Conservation (phyloP, 1,140 invertebrate species). For the Ceratina australensis region DNA sequence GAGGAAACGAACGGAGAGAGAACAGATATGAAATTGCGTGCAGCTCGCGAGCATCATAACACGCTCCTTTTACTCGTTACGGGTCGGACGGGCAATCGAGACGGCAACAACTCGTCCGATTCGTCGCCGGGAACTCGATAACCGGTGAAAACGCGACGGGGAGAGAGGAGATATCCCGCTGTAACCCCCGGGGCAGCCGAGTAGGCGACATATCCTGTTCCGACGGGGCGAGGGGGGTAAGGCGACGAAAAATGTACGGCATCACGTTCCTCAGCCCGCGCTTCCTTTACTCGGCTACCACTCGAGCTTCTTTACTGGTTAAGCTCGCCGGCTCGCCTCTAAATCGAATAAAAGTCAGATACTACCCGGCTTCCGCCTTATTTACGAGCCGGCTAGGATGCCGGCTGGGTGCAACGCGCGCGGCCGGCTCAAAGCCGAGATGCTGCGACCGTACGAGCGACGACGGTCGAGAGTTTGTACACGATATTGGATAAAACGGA, state of each 20-base stretch:
- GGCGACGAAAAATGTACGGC: constrained; percentile 40
- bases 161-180: not conserved
- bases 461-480: constrained; percentile 2
- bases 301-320: constrained; percentile 45
- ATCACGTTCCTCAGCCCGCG: constrained; percentile 29
- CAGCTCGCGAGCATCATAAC: constrained; percentile 40
- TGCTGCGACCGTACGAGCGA: not conserved
- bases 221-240: not conserved
- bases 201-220: not conserved
- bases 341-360: constrained; percentile 73
- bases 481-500: constrained; percentile 33
- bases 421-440: not conserved
- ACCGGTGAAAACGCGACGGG: constrained; percentile 27
- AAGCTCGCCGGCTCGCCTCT: constrained; percentile 56
- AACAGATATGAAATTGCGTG: constrained; percentile 36
- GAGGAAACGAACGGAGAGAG: not conserved
- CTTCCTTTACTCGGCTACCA: constrained; percentile 38
- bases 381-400: constrained; percentile 48
- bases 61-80: constrained; percentile 37
- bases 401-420: not conserved
- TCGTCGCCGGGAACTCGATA: constrained; percentile 22
- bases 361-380: constrained; percentile 57
- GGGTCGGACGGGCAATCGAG: constrained; percentile 36
- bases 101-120: constrained; percentile 39
- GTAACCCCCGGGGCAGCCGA: not conserved